Conservation (phyloP, 2,888 invertebrate species). For the Lymantria dispar region DNA sequence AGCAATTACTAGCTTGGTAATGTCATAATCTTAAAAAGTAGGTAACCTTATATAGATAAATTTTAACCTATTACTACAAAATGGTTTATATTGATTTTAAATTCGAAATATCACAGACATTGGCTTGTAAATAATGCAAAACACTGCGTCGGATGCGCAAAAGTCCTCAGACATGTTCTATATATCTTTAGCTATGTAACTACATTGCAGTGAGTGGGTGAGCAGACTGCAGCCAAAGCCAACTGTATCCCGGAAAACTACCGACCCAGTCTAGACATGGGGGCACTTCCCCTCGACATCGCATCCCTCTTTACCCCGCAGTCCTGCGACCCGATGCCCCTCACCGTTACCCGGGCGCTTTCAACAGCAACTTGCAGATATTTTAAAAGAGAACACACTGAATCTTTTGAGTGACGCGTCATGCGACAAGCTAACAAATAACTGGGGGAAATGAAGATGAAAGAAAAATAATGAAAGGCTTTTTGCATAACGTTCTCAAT, state of each 20-base stretch:
- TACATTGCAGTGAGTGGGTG: conserved; percentile 78
- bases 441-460: conserved; percentile 53
- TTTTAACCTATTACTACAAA: too few relatives aligned
- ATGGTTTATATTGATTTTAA: too few relatives aligned
- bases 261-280: conserved; percentile 83
- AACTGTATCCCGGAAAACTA: conserved; percentile 82
- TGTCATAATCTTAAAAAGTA: too few relatives aligned
- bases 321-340: conserved; percentile 38
- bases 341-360: conserved; percentile 61
- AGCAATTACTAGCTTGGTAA: too few relatives aligned
- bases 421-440: conserved; percentile 62
- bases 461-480: conserved; percentile 49
- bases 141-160: conserved; percentile 65
- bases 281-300: conserved; percentile 71
- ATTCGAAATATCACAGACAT: neutral
- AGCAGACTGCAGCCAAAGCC: conserved; percentile 78
- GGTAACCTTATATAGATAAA: too few relatives aligned
- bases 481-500: neutral
- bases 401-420: conserved; percentile 67
- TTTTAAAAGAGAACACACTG: conserved; percentile 68
- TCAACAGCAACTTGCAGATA: conserved; percentile 74
- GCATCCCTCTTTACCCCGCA: conserved; percentile 40
- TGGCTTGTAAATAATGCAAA: conserved; percentile 53
- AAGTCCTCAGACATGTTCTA: conserved; percentile 70
- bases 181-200: conserved; percentile 52